Evolutionary conservation across 2,888 invertebrate species (phyloP), one percentile per base, ranked within the genome.

Genomic region (Catocala sponsa): DNA sequence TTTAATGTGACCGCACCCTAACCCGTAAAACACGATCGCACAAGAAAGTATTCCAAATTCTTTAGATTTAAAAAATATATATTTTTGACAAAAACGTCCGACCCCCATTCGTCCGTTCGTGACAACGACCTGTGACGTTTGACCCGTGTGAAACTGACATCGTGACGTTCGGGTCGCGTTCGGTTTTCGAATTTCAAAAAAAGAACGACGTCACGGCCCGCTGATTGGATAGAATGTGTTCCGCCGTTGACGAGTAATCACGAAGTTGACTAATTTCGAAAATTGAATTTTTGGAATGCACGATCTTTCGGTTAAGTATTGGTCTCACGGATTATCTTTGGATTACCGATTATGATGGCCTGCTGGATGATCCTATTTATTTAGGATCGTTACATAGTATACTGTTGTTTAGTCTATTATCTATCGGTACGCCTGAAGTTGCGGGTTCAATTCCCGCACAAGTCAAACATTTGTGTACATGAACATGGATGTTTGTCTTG

Each of bases 71-170:
- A 72, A 43, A 72, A 69, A 54, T 63, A 55, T 48, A 25, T 50
- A 62, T 60, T 42, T 50, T 35, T 68, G 52, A 75, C 74, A 65
- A 63, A 57, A 60, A 15, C 54, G 0, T 54, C 46, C 65, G 71
- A 74, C 67, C 76, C 72, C 65, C 13, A 58, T 63, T 49, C 58
- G 51, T 35, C 55, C 80, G 78, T 74, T 80, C 86, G 83, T 85
- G 86, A 82, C 81, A 80, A 80, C 84, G 86, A 85, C 84, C 87
- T 79, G 76, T 81, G 83, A 84, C 83, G 73, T 71, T 58, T 88
- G 89, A 90, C 90, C 91, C 91, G 91, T 91, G 91, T 89, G 91
- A 91, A 91, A 80, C 86, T 87, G 85, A 85, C 89, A 88, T 90
- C 91, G 91, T 91, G 91, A 89, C 78, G 82, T 81, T 81, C 78